phyloP scores from a whole-genome alignment of 1,140 invertebrate genomes.

The Drosophila burlai region DNA sequence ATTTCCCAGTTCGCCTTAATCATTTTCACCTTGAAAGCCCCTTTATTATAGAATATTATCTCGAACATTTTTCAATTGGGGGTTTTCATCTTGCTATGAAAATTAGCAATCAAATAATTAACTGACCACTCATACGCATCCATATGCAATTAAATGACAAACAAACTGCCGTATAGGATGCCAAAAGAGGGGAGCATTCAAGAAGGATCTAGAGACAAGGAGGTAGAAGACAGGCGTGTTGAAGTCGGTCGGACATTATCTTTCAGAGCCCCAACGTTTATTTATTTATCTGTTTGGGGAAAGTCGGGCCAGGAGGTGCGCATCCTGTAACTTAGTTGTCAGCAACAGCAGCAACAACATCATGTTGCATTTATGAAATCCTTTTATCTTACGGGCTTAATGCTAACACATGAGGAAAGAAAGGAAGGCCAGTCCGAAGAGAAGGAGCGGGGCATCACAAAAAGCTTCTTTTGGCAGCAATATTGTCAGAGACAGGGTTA shows the following conservation, averaged over 20 bases:
- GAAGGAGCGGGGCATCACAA: constrained; percentile 48
- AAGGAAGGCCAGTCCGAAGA: constrained; percentile 26
- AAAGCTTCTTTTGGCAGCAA: constrained; percentile 79
- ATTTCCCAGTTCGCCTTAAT: too few species aligned
- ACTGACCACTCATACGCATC: constrained; percentile 15
- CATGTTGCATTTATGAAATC: constrained; percentile 82
- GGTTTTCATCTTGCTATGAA: too few species aligned
- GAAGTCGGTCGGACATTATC: constrained; percentile 68
- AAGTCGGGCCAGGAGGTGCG: constrained; percentile 7
- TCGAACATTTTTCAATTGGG: neutral
- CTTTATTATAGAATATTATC: too few species aligned
- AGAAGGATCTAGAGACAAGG: constrained; percentile 18
- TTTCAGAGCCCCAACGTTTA: constrained; percentile 66
- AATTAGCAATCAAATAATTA: neutral
- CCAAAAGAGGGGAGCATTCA: neutral
- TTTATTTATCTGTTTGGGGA: constrained; percentile 64
- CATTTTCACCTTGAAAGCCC: too few species aligned
- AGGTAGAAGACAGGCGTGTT: constrained; percentile 61
- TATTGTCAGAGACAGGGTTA: constrained; percentile 73
- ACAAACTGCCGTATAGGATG: constrained; percentile 36
- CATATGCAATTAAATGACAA: constrained; percentile 48
- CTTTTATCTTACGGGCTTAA: constrained; percentile 78
- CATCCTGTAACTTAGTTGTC: constrained; percentile 76
- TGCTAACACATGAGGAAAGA: constrained; percentile 53
- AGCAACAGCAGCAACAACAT: constrained; percentile 66